A percentile compares a stretch with the other conserved stretches of the same genome.
These are phyloP conservation scores for Zonitis immaculata DNA, from an alignment of 2,888 invertebrate genomes.

Conservation along the genomic window DNA sequence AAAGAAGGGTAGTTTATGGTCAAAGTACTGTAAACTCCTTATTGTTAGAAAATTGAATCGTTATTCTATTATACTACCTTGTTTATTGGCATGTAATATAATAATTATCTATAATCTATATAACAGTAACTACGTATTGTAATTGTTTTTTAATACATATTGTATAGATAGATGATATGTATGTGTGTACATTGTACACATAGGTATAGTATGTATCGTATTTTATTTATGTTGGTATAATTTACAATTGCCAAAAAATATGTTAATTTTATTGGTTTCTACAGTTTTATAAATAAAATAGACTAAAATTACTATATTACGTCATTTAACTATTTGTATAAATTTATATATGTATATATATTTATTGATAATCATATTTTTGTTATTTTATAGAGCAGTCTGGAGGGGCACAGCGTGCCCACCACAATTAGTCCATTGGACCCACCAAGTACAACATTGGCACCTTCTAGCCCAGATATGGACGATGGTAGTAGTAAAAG, in stretches of 20 bases:
- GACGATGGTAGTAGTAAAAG: slow-evolving; percentile 71
- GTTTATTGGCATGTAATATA: not conserved
- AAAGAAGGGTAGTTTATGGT: too few relatives aligned
- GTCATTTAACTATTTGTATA: slow-evolving; percentile 5
- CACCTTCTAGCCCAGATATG: slow-evolving; percentile 56
- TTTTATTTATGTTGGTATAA: not conserved
- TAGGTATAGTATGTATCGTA: too few relatives aligned
- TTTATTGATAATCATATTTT: not conserved
- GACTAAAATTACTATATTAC: slow-evolving; percentile 14
- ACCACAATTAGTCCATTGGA: slow-evolving; percentile 34
- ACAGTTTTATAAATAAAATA: slow-evolving; percentile 16
- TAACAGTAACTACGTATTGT: too few relatives aligned
- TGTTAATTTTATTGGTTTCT: not conserved
- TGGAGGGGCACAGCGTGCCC: slow-evolving; percentile 42
- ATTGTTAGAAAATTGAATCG: too few relatives aligned
- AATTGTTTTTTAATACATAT: too few relatives aligned
- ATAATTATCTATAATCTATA: slow-evolving; percentile 8
- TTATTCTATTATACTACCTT: too few relatives aligned
- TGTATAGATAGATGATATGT: too few relatives aligned
- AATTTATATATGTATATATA: not conserved
- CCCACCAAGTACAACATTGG: slow-evolving; percentile 33
- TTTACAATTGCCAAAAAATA: not conserved
- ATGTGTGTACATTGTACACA: too few relatives aligned
- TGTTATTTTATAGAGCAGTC: slow-evolving; percentile 32
- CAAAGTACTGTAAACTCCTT: too few relatives aligned